Conservation (phyloP, 2,797 vertebrate species). For the Adelosebastes latens region DNA sequence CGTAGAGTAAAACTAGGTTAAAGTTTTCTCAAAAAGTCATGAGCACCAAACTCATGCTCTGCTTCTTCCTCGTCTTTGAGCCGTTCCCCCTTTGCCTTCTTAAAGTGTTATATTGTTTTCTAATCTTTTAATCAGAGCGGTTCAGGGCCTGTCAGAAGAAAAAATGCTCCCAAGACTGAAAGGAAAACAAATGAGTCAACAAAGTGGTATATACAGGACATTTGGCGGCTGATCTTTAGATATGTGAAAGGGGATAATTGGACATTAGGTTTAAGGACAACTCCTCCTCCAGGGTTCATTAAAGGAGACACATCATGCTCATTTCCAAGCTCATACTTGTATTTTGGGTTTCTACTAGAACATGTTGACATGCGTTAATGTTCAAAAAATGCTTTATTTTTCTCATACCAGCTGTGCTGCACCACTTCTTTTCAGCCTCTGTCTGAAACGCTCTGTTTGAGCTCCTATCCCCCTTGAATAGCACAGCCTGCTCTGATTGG, state of each 20-base stretch:
- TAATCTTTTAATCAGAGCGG: conserved; percentile 44
- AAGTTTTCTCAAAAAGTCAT: neutral
- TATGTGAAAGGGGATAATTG: too few species aligned
- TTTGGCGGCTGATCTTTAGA: neutral
- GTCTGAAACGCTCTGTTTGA: too few species aligned
- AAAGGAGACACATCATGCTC: neutral
- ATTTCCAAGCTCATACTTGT: neutral
- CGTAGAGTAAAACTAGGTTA: neutral
- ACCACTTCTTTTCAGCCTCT: too few species aligned
- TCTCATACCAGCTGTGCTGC: too few species aligned
- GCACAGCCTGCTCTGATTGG: too few species aligned
- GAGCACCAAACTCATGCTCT: neutral
- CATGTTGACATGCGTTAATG: too few species aligned
- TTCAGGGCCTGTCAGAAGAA: conserved; percentile 19
- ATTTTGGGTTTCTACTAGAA: too few species aligned
- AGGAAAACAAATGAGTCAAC: conserved; percentile 38
- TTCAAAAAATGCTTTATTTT: too few species aligned
- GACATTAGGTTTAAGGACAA: neutral
- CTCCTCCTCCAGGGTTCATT: conserved; percentile 22
- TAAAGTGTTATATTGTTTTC: conserved; percentile 27
- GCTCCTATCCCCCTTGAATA: too few species aligned
- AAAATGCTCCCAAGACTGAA: conserved; percentile 15
- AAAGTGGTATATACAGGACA: conserved; percentile 19
- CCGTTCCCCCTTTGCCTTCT: neutral
- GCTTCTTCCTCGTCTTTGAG: neutral